Conservation (phyloP, 2,113 vertebrate species). For the Regulus satrapa region DNA sequence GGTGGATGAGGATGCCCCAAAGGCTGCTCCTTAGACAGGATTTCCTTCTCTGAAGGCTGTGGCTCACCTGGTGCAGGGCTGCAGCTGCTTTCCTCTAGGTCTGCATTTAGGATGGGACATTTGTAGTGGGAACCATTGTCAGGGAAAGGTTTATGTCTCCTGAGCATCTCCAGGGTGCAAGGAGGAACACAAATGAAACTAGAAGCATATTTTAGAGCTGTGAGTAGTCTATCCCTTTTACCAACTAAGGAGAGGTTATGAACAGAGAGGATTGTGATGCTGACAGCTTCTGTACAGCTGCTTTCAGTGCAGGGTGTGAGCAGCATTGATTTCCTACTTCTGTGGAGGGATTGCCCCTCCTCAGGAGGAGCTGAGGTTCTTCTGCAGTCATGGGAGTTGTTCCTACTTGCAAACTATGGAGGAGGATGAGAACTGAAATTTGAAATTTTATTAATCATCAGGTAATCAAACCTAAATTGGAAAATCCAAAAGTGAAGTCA, state of each 20-base stretch:
- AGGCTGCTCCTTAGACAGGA: not conserved
- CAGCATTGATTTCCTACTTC: not conserved
- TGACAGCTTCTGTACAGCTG: not conserved
- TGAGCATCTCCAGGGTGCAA: not conserved
- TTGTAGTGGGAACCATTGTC: not conserved
- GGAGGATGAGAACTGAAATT: not conserved
- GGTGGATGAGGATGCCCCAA: not conserved
- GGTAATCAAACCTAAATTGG: constrained; percentile 19
- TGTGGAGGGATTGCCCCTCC: not conserved
- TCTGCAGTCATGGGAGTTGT: not conserved
- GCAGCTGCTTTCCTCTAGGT: not conserved
- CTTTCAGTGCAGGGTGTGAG: not conserved
- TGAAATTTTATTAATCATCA: constrained; percentile 22
- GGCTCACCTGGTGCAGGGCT: not conserved
- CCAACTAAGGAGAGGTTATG: not conserved
- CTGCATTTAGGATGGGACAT: not conserved
- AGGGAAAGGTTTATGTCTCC: not conserved
- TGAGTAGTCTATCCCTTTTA: not conserved
- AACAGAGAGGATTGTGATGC: not conserved
- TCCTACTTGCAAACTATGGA: not conserved
- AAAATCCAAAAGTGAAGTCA: not conserved
- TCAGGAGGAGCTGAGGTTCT: not conserved
- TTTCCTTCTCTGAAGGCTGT: not conserved
- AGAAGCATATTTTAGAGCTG: not conserved
- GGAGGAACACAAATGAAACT: not conserved